A percentile compares a stretch with the other conserved stretches of the same genome.
phyloP scores from a whole-genome alignment of 2,797 vertebrate species.

The Cynopterus sphinx region DNA sequence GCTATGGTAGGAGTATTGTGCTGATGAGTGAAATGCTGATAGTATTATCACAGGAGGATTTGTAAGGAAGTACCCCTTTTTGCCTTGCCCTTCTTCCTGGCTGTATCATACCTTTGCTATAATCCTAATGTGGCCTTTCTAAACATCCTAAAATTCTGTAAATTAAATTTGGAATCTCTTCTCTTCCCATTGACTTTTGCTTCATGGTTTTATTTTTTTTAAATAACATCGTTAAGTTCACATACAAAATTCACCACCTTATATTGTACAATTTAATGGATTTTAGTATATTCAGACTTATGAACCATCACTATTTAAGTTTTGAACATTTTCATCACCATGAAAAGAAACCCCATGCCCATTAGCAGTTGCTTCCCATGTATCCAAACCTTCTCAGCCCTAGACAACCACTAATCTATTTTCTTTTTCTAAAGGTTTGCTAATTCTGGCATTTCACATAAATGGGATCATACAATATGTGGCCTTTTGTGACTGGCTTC shows the following conservation, averaged over 20 bases:
- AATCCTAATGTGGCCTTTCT: neutral
- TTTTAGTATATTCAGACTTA: constrained; percentile 27
- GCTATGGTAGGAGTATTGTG: neutral
- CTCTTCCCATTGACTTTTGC: constrained; percentile 1
- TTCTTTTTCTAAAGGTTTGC: neutral
- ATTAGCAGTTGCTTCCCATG: neutral
- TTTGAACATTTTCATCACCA: neutral
- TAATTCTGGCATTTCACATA: neutral
- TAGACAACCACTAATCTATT: neutral
- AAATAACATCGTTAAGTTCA: neutral
- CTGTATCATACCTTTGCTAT: neutral
- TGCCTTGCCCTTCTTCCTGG: neutral
- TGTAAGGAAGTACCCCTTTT: neutral
- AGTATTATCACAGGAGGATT: neutral
- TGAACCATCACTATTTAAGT: neutral
- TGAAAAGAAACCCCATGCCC: neutral
- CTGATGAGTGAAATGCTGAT: neutral
- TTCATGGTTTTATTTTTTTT: neutral
- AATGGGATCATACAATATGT: neutral
- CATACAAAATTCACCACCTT: neutral
- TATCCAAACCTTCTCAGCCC: neutral
- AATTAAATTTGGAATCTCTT: neutral
- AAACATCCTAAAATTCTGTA: neutral
- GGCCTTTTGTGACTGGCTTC: neutral
- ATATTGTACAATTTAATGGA: neutral